A percentile compares a stretch with the other conserved stretches of the same genome.
These are phyloP conservation scores for Aphidius colemani DNA, from an alignment of 2,888 invertebrate genomes.

Conservation along the genomic window DNA sequence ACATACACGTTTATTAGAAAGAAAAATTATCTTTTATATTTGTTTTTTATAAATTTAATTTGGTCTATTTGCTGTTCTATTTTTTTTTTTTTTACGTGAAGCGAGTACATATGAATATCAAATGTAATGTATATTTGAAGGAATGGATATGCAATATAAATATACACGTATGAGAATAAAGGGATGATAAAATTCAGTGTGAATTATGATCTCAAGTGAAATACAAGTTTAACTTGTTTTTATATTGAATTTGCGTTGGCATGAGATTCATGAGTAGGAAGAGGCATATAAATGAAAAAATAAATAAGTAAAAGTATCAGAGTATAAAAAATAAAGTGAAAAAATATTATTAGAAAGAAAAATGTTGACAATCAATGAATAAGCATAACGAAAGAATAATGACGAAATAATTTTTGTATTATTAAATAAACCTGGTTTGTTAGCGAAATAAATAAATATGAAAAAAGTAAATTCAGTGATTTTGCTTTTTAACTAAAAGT, in stretches of 20 bases:
- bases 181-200: slow-evolving; percentile 16
- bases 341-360: background rate
- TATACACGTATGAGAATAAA: slow-evolving; percentile 13
- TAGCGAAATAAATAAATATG: background rate
- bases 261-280: background rate
- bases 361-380: slow-evolving; percentile 5
- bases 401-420: background rate
- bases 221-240: slow-evolving; percentile 18
- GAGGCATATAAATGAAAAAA: background rate
- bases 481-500: slow-evolving; percentile 26
- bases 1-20: no score
- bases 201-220: slow-evolving; percentile 16
- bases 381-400: slow-evolving; percentile 6
- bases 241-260: slow-evolving; percentile 8
- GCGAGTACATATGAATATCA: no score
- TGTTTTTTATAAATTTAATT: slow-evolving; percentile 1
- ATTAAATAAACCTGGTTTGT: slow-evolving; percentile 7
- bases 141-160: slow-evolving; percentile 20
- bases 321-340: background rate
- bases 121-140: slow-evolving; percentile 6
- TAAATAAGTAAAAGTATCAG: background rate
- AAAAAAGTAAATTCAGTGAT: background rate
- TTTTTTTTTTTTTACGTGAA: no score
- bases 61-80: background rate
- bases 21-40: background rate